Evolutionary conservation across 2,888 invertebrate species (phyloP).

Genomic region (Ischnura elegans): DNA sequence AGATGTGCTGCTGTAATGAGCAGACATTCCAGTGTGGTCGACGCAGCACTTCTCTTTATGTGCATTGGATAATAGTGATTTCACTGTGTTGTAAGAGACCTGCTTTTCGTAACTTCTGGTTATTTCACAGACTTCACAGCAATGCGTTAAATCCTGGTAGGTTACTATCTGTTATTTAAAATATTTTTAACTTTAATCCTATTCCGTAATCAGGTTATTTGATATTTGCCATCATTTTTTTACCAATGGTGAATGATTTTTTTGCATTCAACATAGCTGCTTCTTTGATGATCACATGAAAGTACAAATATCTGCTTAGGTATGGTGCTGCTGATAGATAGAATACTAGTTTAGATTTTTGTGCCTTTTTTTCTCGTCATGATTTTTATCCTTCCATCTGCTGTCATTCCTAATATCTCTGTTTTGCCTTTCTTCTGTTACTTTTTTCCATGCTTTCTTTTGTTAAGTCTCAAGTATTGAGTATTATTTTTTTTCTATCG

Average conservation of each 20-base stretch:
- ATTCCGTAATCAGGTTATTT: constrained; percentile 47
- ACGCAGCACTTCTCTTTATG: constrained; percentile 59
- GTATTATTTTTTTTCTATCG: neutral
- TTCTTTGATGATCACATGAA: constrained; percentile 34
- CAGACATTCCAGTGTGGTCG: constrained; percentile 63
- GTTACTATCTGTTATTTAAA: constrained; percentile 59
- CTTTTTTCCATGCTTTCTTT: neutral
- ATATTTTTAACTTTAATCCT: constrained; percentile 48
- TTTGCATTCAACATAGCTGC: constrained; percentile 12
- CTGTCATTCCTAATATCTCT: neutral
- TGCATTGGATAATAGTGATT: constrained; percentile 57
- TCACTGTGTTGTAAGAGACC: constrained; percentile 56
- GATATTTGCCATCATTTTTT: neutral
- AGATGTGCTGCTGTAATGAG: constrained; percentile 59
- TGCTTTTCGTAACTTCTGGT: constrained; percentile 61
- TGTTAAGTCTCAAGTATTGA: neutral
- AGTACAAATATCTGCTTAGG: neutral
- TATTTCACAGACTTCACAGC: constrained; percentile 59
- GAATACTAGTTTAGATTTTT: constrained; percentile 20
- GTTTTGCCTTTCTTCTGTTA: neutral
- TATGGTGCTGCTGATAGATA: neutral
- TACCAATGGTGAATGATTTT: constrained; percentile 10
- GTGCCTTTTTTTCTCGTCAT: neutral
- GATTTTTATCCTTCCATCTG: neutral
- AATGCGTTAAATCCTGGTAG: constrained; percentile 60